Evolutionary conservation across 2,888 invertebrate species (phyloP).

Genomic region (Drosophila paramelanica): DNA sequence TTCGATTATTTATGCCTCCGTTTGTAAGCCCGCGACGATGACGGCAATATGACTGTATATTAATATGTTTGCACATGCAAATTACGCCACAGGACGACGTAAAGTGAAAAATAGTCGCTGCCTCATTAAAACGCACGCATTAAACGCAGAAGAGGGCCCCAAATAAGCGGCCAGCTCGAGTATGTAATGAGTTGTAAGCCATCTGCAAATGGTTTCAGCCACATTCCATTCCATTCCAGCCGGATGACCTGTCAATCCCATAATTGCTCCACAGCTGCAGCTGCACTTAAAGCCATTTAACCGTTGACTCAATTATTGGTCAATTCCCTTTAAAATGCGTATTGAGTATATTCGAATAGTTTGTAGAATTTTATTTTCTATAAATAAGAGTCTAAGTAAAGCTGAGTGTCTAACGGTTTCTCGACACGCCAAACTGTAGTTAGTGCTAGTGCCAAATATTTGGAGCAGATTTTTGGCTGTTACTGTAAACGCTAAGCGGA

Average conservation of each 20-base stretch:
- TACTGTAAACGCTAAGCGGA: slow-evolving; percentile 67
- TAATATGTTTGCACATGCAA: slow-evolving; percentile 63
- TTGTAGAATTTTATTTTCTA: slow-evolving; percentile 4
- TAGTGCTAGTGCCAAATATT: slow-evolving; percentile 50
- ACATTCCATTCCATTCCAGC: neutral
- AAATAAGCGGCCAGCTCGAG: slow-evolving; percentile 19
- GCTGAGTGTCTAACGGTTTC: slow-evolving; percentile 50
- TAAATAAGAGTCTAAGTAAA: neutral
- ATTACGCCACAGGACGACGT: slow-evolving; percentile 51
- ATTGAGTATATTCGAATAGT: neutral
- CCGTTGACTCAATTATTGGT: neutral
- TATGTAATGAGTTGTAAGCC: slow-evolving; percentile 57
- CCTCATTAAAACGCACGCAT: slow-evolving; percentile 60
- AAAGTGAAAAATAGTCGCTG: slow-evolving; percentile 56
- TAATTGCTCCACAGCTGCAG: slow-evolving; percentile 2
- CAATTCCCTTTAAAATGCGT: neutral
- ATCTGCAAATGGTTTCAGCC: slow-evolving; percentile 44
- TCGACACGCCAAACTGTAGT: slow-evolving; percentile 68
- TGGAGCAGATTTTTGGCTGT: slow-evolving; percentile 65
- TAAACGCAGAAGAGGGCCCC: slow-evolving; percentile 1
- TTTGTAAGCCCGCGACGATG: slow-evolving; percentile 44
- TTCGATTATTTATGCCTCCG: slow-evolving; percentile 76
- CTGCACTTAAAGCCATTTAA: neutral
- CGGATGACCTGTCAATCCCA: slow-evolving; percentile 14
- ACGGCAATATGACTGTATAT: slow-evolving; percentile 34